Evolutionary conservation across 2,888 invertebrate species (phyloP).

Genomic region (Drosophila parthenogenetica): DNA sequence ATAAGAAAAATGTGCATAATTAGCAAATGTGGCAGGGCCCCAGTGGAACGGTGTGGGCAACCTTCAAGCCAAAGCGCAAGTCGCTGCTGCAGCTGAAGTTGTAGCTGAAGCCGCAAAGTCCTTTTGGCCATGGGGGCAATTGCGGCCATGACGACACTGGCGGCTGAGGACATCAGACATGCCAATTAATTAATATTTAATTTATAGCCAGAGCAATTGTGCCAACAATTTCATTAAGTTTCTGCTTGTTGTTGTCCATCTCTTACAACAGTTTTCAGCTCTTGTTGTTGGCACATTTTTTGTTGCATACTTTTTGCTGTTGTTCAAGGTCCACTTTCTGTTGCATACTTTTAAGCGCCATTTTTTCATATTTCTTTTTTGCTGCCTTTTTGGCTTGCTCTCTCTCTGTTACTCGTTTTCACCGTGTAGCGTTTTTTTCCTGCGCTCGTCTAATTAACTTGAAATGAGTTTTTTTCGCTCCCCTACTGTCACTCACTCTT

Average conservation of each 20-base stretch:
- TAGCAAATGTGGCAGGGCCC: slow-evolving; percentile 36
- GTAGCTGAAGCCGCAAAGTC: slow-evolving; percentile 1
- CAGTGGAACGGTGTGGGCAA: not conserved
- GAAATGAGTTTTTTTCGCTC: slow-evolving; percentile 58
- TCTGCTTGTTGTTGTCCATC: slow-evolving; percentile 9
- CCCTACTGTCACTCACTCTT: not conserved
- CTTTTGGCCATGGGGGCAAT: slow-evolving; percentile 10
- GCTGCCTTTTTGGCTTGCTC: slow-evolving; percentile 3
- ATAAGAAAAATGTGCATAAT: slow-evolving; percentile 50
- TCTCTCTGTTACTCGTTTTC: not conserved
- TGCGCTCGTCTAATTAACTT: slow-evolving; percentile 63
- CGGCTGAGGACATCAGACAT: slow-evolving; percentile 16
- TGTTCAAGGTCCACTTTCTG: slow-evolving; percentile 9
- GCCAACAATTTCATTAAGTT: slow-evolving; percentile 52
- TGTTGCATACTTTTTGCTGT: slow-evolving; percentile 1
- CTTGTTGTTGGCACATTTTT: not conserved
- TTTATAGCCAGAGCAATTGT: slow-evolving; percentile 62
- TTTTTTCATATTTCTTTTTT: slow-evolving; percentile 24
- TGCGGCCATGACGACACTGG: no score
- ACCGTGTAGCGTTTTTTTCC: slow-evolving; percentile 13
- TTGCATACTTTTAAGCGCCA: slow-evolving; percentile 26
- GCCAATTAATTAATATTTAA: slow-evolving; percentile 79
- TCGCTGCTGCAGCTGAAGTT: not conserved
- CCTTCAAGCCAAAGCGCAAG: slow-evolving; percentile 9
- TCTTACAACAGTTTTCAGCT: slow-evolving; percentile 1